A percentile compares a stretch with the other conserved stretches of the same genome.
These are phyloP conservation scores for Clarias batrachus DNA, from an alignment of 2,113 vertebrate genomes.

Conservation along the genomic window DNA sequence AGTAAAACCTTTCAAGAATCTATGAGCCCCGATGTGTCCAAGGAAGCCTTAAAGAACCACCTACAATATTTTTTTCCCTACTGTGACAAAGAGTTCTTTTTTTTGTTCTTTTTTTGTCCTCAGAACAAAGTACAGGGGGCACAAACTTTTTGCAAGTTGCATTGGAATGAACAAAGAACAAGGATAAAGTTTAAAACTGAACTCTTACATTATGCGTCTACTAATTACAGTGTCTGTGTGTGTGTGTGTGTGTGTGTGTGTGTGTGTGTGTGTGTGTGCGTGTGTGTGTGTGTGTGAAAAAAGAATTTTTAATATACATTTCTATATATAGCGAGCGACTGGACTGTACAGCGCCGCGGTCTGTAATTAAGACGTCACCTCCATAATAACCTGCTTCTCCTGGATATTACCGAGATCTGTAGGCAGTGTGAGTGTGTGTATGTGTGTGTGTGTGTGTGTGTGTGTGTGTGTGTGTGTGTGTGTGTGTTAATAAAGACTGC, in stretches of 20 bases:
- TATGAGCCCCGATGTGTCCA: background rate
- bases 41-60: no score
- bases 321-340: background rate
- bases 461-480: background rate
- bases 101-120: background rate
- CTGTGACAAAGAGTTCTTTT: background rate
- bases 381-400: background rate
- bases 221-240: background rate
- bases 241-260: constrained; percentile 2
- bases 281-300: background rate
- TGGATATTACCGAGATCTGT: background rate
- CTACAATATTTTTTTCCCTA: no score
- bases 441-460: constrained; percentile 14
- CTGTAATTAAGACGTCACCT: background rate
- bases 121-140: background rate
- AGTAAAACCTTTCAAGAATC: background rate
- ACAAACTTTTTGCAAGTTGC: background rate
- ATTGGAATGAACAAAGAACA: background rate
- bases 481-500: background rate
- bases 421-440: constrained; percentile 2
- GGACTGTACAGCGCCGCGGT: background rate
- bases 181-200: background rate
- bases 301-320: constrained; percentile 6
- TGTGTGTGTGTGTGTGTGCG: background rate
- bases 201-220: background rate